Conservation (phyloP, 2,888 invertebrate genomes). For the Patella caerulea region DNA sequence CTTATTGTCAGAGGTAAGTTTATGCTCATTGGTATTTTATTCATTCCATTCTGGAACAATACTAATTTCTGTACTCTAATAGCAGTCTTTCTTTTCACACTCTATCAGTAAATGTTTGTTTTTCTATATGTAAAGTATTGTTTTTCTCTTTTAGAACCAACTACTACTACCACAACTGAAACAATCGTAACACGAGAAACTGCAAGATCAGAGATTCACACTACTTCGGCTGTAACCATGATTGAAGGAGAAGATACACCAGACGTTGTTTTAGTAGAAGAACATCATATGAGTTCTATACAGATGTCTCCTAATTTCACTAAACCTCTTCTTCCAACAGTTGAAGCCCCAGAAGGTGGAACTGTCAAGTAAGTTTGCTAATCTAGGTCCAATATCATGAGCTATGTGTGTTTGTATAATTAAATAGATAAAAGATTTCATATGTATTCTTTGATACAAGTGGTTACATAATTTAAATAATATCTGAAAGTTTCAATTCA, state of each 20-base stretch:
- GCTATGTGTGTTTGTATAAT: no score
- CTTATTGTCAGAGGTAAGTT: slow-evolving; percentile 64
- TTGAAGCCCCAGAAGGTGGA: slow-evolving; percentile 63
- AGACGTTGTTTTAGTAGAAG: slow-evolving; percentile 47
- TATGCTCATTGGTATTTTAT: neutral
- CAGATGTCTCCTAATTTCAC: slow-evolving; percentile 66
- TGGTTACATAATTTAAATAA: no score
- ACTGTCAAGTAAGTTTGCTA: slow-evolving; percentile 59
- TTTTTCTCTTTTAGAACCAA: slow-evolving; percentile 24
- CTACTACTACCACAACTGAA: slow-evolving; percentile 34
- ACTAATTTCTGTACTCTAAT: neutral
- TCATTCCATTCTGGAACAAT: neutral
- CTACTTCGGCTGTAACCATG: slow-evolving; percentile 23
- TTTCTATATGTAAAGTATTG: neutral
- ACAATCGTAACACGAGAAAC: slow-evolving; percentile 21
- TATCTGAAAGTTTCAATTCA: no score
- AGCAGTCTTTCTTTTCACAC: neutral
- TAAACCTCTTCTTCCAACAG: slow-evolving; percentile 77
- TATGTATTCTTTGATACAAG: no score
- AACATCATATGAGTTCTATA: slow-evolving; percentile 45
- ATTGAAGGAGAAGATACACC: slow-evolving; percentile 53
- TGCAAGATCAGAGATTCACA: slow-evolving; percentile 36
- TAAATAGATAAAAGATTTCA: no score
- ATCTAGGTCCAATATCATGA: no score
- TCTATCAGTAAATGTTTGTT: neutral